phyloP scores from a whole-genome alignment of 2,113 vertebrate species.

The Semnornis frantzii region DNA sequence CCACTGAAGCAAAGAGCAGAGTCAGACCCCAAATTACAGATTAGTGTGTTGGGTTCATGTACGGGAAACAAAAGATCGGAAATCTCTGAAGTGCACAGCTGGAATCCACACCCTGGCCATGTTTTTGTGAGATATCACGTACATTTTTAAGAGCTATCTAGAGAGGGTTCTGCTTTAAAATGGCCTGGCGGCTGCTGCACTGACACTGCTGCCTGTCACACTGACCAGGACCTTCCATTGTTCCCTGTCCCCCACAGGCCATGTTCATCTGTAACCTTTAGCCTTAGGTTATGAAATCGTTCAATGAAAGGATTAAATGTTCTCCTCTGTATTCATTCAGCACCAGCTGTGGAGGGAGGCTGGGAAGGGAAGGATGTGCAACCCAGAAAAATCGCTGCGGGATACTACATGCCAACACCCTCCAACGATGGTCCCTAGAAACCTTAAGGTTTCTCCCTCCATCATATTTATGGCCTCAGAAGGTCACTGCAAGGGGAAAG shows the following conservation, averaged over 20 bases:
- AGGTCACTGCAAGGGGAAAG: background rate
- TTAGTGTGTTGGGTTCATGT: slow-evolving; percentile 37
- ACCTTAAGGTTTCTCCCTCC: background rate
- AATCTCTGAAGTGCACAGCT: slow-evolving; percentile 70
- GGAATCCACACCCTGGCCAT: slow-evolving; percentile 50
- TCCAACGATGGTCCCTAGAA: background rate
- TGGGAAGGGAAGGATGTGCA: slow-evolving; percentile 4
- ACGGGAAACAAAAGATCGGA: slow-evolving; percentile 65
- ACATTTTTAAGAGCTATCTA: slow-evolving; percentile 57
- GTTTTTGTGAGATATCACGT: slow-evolving; percentile 60
- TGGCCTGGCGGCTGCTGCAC: slow-evolving; percentile 1
- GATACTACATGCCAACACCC: background rate
- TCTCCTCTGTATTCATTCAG: slow-evolving; percentile 10
- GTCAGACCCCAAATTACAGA: slow-evolving; percentile 59
- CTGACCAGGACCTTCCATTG: background rate
- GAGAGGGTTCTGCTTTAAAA: slow-evolving; percentile 57
- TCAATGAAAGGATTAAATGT: slow-evolving; percentile 22
- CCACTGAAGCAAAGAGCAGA: slow-evolving; percentile 46
- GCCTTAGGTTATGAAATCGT: slow-evolving; percentile 37
- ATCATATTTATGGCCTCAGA: fast-evolving
- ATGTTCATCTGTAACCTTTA: slow-evolving; percentile 26
- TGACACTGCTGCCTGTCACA: background rate
- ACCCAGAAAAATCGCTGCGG: background rate
- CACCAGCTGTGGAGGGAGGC: slow-evolving; percentile 29
- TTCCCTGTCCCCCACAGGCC: background rate